Evolutionary conservation across 2,113 vertebrate species (phyloP), one percentile per base, ranked within the genome.

Genomic region (Macquaria australasica): DNA sequence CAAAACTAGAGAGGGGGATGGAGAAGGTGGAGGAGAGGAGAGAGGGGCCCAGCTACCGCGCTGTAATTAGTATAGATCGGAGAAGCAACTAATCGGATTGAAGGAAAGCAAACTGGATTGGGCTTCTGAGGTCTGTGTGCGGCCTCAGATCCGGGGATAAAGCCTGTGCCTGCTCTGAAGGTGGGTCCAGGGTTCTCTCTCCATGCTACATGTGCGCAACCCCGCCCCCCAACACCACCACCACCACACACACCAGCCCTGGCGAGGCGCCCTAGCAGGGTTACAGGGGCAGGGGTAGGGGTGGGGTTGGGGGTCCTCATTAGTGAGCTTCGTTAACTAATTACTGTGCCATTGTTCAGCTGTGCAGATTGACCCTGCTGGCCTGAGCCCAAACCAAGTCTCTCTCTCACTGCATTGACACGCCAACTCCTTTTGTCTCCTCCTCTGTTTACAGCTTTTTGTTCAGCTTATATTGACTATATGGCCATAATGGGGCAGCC

Each of bases 51-150:
- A 18, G 85, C 73, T 83, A 79, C 82, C 71, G 81, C 77, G 82
- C 92, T 91, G 91, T 95, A 94, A 95, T 95, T 94, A 95, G 92
- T 94, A 94, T 94, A 89, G 95, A 95, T 96, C 94, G 93, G 90
- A 91, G 93, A 92, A 92, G 91, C 92, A 93, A 87, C 92, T 95
- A 95, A 96, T 96, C 90, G 93, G 94, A 96, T 96, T 95, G 93
- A 91, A 90, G 88, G 88, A 93, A 31, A 93, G 91, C 93, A 93
- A 95, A 96, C 94, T 92, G 93, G 94, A 95, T 95, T 94, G 92
- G 69, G 82, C 89, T 91, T 93, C 86, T 59, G 86, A 91, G 89
- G 91, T 80, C 84, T 85, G 60, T 80, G 77, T 73, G 9, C 10
- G 67, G 73, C 81, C 78, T 88, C 85, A 83, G 89, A 92, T 91